A percentile compares a stretch with the other conserved stretches of the same genome.
Conservation (phyloP, 2,888 invertebrate species). For the Spodoptera littoralis region DNA sequence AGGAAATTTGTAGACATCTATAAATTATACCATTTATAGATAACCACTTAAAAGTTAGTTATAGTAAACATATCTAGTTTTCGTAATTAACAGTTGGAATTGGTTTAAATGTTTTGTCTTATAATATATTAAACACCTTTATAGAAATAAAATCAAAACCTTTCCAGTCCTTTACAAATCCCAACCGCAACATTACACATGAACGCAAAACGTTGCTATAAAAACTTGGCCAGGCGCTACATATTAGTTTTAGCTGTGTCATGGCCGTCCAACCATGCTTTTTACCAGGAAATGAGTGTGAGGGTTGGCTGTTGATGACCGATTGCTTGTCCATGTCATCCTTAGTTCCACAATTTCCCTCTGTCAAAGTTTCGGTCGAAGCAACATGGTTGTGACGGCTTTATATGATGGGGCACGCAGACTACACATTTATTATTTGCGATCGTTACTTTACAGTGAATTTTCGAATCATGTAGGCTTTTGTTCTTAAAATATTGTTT, state of each 20-base stretch:
- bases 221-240: conserved; percentile 41
- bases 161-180: background rate
- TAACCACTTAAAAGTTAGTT: too few species aligned
- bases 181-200: background rate
- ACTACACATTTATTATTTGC: conserved; percentile 19
- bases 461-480: background rate
- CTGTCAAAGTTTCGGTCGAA: conserved; percentile 42
- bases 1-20: too few species aligned
- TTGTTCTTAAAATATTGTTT: background rate
- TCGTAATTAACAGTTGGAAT: too few species aligned
- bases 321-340: conserved; percentile 44
- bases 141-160: too few species aligned
- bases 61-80: too few species aligned
- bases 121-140: too few species aligned
- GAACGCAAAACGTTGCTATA: conserved; percentile 35
- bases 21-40: too few species aligned
- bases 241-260: background rate
- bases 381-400: conserved; percentile 24
- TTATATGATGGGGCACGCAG: conserved; percentile 14
- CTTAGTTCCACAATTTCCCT: conserved; percentile 48
- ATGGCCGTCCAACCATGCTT: conserved; percentile 10
- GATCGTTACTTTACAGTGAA: conserved; percentile 8
- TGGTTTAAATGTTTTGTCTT: too few species aligned
- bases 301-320: conserved; percentile 30
- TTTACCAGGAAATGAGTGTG: conserved; percentile 36